phyloP scores from a whole-genome alignment of 2,888 invertebrate genomes.

The Gibbula magus region DNA sequence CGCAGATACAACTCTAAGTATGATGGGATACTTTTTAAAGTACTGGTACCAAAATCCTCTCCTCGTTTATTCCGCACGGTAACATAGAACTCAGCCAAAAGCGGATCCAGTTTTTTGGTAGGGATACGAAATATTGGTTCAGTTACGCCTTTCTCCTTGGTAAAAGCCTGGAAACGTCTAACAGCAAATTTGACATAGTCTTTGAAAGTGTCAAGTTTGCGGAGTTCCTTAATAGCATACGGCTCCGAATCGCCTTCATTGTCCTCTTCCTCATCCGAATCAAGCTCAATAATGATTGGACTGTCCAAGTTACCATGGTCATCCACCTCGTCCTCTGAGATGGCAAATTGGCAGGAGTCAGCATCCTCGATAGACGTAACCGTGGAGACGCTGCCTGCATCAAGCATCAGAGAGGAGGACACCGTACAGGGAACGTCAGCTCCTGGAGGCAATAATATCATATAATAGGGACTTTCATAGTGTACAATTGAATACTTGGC shows the following conservation, averaged over 20 bases:
- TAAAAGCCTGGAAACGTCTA: not conserved
- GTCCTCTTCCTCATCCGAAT: not conserved
- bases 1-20: not conserved
- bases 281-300: not conserved
- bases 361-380: not conserved
- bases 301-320: not conserved
- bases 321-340: not conserved
- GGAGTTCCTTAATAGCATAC: not conserved
- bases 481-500: not conserved
- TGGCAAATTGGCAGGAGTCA: not conserved
- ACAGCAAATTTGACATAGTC: not conserved
- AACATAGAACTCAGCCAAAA: not conserved
- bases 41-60: not conserved
- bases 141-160: not conserved
- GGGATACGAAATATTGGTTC: not conserved
- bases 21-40: not conserved
- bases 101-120: not conserved
- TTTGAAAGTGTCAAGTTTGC: not conserved
- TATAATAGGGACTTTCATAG: not conserved
- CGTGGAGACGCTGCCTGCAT: not conserved
- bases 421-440: not conserved
- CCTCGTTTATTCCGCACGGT: not conserved
- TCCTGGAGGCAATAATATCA: not conserved
- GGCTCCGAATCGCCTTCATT: not conserved
- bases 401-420: not conserved